Evolutionary conservation across 2,113 vertebrate genomes (phyloP), one percentile per base, ranked within the genome.

Genomic region (Prochilodus magdalenae): DNA sequence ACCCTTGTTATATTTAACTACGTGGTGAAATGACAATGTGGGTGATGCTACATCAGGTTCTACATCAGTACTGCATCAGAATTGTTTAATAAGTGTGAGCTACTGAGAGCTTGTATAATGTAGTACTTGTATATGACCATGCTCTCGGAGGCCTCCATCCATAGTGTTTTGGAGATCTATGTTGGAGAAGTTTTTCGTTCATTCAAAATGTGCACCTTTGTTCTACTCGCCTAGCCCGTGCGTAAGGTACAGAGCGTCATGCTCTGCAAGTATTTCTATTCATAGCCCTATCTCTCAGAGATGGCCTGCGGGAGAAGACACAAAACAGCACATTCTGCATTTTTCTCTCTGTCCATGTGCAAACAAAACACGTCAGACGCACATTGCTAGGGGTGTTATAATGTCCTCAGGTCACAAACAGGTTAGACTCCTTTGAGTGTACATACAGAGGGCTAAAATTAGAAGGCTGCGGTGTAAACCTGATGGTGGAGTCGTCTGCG

Each of bases 371-470:
- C 30, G 62, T 69, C 62, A 78, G 16, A 78, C 12, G 24, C 22
- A 82, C 65, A 77, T 77, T 33, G 60, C 26, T 59, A 11, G 22
- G 47, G 44, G 27, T 44, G 22, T 49, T n/a, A 75, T 33, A 20
- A 67, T 65, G 20, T 65, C 67, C 62, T 29, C 3, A 59, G 40
- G 30, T 80, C 73, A 51, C 29, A 81, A 83, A 86, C 85, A 60
- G 74, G 85, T 86, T 73, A 1, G 67, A 65, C 85, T 74, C 22
- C 67, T 86, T 83, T 77, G 49, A 76, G 76, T 20, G 57, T 24
- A 44, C 40, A 44, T 10, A 44, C 40, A 44, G 3, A 40, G 57
- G 3, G 10, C 77, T 86, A 86, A 80, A 83, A 80, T 77, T 73
- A 83, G 84, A 79, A 55, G 11, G 26, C 72, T 57, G 51, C n/a